Conservation (phyloP, 2,113 vertebrate genomes). For the Capricornis sumatraensis region DNA sequence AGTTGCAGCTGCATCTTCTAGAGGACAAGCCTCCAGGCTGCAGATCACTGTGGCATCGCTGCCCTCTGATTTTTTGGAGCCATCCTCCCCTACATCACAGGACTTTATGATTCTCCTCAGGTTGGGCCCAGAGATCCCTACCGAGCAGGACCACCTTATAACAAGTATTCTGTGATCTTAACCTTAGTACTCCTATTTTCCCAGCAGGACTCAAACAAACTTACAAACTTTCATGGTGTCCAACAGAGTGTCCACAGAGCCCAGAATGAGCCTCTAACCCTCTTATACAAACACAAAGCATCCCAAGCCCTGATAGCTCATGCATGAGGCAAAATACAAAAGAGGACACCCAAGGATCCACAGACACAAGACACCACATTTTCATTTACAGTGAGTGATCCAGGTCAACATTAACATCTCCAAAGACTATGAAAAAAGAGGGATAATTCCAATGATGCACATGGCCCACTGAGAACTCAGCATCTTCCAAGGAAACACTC, state of each 20-base stretch:
- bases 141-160: background rate
- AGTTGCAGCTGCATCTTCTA: too few relatives aligned
- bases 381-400: background rate
- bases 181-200: background rate
- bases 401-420: background rate
- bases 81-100: background rate
- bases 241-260: background rate
- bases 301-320: background rate
- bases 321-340: background rate
- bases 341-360: background rate
- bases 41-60: too few relatives aligned
- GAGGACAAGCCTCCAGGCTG: too few relatives aligned
- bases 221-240: background rate
- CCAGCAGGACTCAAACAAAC: background rate
- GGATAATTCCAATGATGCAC: background rate
- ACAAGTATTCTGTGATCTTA: background rate
- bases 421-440: background rate
- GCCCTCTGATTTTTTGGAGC: background rate
- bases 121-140: background rate
- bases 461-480: background rate
- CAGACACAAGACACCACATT: background rate
- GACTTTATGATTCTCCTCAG: background rate
- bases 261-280: background rate
- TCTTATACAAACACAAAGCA: background rate
- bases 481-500: background rate